These are phyloP conservation scores for Henricia sp. DNA, from an alignment of 53 echinoderm and acorn worm species.

Conservation along the genomic window DNA sequence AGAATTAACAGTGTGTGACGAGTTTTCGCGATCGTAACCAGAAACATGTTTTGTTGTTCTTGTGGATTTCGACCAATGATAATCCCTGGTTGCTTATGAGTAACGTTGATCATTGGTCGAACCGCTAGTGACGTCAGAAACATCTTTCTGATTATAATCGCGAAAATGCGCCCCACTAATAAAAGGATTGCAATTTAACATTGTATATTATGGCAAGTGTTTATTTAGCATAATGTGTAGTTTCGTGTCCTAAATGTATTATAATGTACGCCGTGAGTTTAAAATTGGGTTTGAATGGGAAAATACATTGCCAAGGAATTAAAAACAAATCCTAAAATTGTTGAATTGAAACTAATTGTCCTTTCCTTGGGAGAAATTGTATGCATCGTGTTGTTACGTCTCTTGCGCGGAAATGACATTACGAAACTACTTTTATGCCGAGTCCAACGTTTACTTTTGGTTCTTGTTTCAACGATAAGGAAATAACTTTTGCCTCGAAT, in stretches of 20 bases:
- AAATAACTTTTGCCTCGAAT: no score
- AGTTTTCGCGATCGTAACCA: no score
- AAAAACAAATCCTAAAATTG: slow-evolving; percentile 26
- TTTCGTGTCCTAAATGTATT: background rate
- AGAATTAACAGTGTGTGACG: background rate
- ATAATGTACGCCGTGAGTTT: slow-evolving; percentile 28
- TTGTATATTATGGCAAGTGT: slow-evolving; percentile 24
- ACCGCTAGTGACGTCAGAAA: no score
- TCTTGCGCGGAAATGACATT: no score
- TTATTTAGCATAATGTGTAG: slow-evolving; percentile 38
- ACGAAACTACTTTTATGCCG: no score
- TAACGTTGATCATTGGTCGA: no score
- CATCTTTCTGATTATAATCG: no score
- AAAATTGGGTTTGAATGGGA: slow-evolving; percentile 1
- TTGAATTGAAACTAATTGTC: background rate
- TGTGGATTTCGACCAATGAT: slow-evolving; percentile 15
- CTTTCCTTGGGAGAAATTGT: no score
- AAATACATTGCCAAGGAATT: slow-evolving; percentile 25
- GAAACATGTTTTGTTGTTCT: background rate
- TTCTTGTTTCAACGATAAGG: no score
- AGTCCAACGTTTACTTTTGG: background rate
- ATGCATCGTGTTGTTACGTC: no score
- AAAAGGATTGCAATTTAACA: background rate
- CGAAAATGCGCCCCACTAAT: background rate
- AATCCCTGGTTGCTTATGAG: no score